Base-by-base conservation (phyloP, 92 coral and sea anemone species). In the Pocillopora grandis region DNA sequence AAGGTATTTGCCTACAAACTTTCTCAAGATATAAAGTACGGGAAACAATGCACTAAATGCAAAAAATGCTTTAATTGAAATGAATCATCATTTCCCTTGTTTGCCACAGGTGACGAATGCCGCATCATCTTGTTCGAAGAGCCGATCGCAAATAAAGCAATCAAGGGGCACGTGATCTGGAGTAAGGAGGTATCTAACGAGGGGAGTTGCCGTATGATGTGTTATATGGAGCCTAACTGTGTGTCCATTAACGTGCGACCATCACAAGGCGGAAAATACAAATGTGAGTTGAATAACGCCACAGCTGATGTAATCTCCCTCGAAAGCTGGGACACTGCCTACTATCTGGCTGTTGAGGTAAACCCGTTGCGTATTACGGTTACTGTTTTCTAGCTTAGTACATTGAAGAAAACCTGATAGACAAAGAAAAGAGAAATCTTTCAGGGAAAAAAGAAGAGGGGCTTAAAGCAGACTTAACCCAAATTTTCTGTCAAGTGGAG, bases 201-300 rank as follows among this genome's bases (percentile, higher is more conserved):
- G 20, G 79, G 65, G 18, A 56, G 48, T 62, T 75, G 79, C 33
- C 62, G 37, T 15, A 17, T 75, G 79, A 12, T 56, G 63, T 75
- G 79, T 75, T 75, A 75, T 75, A 20, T 56, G 62, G 79, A 75
- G 4, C 63, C 62, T 18, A 56, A 60, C 64, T 75, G 79, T 60
- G 63, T 75, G 35, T 75, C 79, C 62, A 56, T 56, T 27, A 75
- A 75, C 15, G 12, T 75, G 2, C 35, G 79, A 56, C 79, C 79
- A 9, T 36, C 13, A 0, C 12, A 70, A 17, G 57, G 57, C 18
- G 74, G 23, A 19, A 70, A 37, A 36, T 36, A 70, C 74, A 70
- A 18, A 70, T 70, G 74, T n/a, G 74, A 70, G n/a, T 70, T 70
- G 55, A 70, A 70, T 15, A 70, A 12, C 55, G 74, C 74, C 56